A percentile compares a stretch with the other conserved stretches of the same genome.
Evolutionary conservation across 2,888 invertebrate species (phyloP).

Genomic region (Patella depressa): DNA sequence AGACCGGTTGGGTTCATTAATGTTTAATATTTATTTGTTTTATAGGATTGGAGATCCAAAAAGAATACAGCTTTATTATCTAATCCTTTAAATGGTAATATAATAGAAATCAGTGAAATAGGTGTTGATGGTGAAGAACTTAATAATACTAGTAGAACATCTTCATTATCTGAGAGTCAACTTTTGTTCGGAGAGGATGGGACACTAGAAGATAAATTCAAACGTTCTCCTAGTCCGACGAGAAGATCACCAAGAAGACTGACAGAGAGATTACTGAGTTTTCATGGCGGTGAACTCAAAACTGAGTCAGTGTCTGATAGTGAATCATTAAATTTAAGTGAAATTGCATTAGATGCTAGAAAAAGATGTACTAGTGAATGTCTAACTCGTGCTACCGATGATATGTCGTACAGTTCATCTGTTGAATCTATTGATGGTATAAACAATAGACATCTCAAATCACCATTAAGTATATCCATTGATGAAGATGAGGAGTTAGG

Average conservation of each 20-base stretch:
- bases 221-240: constrained; percentile 31
- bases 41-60: constrained; percentile 35
- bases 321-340: constrained; percentile 16
- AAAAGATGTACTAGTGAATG: constrained; percentile 62
- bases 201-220: constrained; percentile 27
- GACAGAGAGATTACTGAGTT: background rate
- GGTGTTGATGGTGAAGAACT: background rate
- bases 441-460: constrained; percentile 34
- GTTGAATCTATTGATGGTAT: constrained; percentile 46
- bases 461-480: constrained; percentile 52
- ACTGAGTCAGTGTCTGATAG: background rate
- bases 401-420: constrained; percentile 40
- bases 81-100: background rate
- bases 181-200: constrained; percentile 36
- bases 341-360: constrained; percentile 39
- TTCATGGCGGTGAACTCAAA: background rate
- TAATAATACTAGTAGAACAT: background rate
- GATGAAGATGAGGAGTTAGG: constrained; percentile 45
- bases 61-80: constrained; percentile 18
- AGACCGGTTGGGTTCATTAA: too few species aligned
- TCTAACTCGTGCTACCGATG: constrained; percentile 52
- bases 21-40: constrained; percentile 11
- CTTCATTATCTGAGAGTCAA: constrained; percentile 20
- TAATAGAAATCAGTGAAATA: background rate
- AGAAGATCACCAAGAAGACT: constrained; percentile 11